Percentiles rank a stretch among this genome's conserved stretches.
Conservation (phyloP, 2,797 vertebrate genomes). For the Ateles fusciceps region DNA sequence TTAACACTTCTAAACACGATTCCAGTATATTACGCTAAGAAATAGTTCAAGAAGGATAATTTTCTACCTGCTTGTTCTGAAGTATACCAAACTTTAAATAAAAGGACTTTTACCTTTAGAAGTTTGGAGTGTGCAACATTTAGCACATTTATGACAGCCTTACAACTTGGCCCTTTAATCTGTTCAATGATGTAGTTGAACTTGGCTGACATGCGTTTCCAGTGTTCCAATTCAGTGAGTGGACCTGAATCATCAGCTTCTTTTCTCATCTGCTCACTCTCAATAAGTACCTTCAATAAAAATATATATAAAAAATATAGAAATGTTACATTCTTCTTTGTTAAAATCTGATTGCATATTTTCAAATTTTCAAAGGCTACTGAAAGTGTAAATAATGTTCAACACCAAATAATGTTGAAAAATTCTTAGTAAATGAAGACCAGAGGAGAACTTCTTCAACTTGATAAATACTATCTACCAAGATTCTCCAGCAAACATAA, state of each 20-base stretch:
- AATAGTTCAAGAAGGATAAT: not conserved
- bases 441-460: not conserved
- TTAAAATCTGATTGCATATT: not conserved
- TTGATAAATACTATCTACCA: not conserved
- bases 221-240: constrained; percentile 88
- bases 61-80: not conserved
- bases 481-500: not conserved
- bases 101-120: constrained; percentile 83
- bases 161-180: constrained; percentile 87
- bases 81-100: not conserved
- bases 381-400: not conserved
- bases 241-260: constrained; percentile 86
- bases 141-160: constrained; percentile 86
- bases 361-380: not conserved
- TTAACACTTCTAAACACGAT: not conserved
- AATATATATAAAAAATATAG: not conserved
- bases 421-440: not conserved
- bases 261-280: constrained; percentile 86
- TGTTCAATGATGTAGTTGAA: constrained; percentile 89
- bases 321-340: not conserved
- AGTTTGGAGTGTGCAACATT: constrained; percentile 85
- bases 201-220: constrained; percentile 87
- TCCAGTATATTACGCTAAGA: not conserved
- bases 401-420: not conserved
- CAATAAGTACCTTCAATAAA: constrained; percentile 85